phyloP scores from a whole-genome alignment of 2,888 invertebrate genomes.

The Pristionchus arcanus region DNA sequence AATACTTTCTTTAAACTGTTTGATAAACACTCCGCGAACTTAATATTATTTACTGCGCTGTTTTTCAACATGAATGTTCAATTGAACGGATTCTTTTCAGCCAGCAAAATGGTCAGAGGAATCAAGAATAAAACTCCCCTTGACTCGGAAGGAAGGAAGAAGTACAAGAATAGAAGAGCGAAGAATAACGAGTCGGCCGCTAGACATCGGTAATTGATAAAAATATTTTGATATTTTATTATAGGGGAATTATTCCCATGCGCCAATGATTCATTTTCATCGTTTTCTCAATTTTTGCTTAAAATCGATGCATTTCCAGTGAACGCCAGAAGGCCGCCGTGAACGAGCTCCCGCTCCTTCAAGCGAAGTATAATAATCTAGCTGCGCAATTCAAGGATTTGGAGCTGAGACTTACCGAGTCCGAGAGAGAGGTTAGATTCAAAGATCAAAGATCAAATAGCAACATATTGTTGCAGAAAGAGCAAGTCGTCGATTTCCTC shows the following conservation, averaged over 20 bases:
- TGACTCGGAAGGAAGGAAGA: background rate
- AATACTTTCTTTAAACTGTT: too few relatives aligned
- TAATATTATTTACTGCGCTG: too few relatives aligned
- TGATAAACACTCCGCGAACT: too few relatives aligned
- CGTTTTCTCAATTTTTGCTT: background rate
- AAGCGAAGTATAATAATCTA: background rate
- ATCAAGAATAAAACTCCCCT: background rate
- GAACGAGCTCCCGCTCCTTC: background rate
- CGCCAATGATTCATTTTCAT: background rate
- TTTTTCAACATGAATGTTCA: background rate
- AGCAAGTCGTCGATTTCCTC: background rate
- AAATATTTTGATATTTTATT: background rate
- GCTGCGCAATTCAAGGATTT: background rate
- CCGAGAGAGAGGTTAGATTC: background rate
- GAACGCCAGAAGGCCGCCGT: background rate
- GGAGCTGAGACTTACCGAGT: background rate
- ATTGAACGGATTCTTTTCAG: background rate
- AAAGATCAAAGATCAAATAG: background rate
- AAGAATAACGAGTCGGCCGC: constrained; percentile 15
- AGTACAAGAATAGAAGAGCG: background rate
- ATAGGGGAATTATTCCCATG: too few relatives aligned
- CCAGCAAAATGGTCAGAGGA: background rate
- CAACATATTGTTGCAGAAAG: background rate
- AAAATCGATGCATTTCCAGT: background rate
- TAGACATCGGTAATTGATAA: background rate